A percentile compares a stretch with the other conserved stretches of the same genome.
Evolutionary conservation across 2,888 invertebrate genomes (phyloP).

Genomic region (Drosophila subquinaria): DNA sequence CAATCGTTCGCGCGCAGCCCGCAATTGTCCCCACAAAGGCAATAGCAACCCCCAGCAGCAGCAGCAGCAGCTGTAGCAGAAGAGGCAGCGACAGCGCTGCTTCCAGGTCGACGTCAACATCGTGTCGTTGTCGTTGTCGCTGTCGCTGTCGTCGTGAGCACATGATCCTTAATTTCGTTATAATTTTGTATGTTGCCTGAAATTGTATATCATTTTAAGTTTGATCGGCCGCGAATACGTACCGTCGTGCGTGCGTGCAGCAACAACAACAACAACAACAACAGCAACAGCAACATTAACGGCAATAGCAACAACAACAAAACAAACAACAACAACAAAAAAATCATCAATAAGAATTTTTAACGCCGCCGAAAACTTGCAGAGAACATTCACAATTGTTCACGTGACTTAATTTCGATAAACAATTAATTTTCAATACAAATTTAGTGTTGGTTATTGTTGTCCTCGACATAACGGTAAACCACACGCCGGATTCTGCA

Average conservation of each 20-base stretch:
- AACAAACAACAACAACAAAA: not conserved
- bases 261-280: slow-evolving; percentile 55
- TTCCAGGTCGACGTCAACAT: slow-evolving; percentile 9
- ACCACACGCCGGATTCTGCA: not conserved
- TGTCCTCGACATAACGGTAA: too few relatives aligned
- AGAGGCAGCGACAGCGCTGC: slow-evolving; percentile 22
- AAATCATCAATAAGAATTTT: not conserved
- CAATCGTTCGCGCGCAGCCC: slow-evolving; percentile 78
- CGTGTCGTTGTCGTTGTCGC: slow-evolving; percentile 32
- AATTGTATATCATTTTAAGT: slow-evolving; percentile 86
- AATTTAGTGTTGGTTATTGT: too few relatives aligned
- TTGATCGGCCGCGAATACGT: slow-evolving; percentile 86
- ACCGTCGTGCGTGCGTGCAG: slow-evolving; percentile 76
- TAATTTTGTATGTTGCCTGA: slow-evolving; percentile 84
- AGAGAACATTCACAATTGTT: not conserved
- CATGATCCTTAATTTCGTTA: slow-evolving; percentile 86
- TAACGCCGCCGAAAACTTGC: not conserved
- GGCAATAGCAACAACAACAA: slow-evolving; percentile 14
- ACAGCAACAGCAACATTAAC: slow-evolving; percentile 23
- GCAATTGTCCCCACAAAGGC: slow-evolving; percentile 61
- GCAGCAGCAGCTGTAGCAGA: slow-evolving; percentile 17
- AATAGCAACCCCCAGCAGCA: slow-evolving; percentile 46
- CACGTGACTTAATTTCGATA: not conserved
- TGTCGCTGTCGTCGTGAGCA: slow-evolving; percentile 63
- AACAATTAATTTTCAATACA: not conserved